phyloP scores from a whole-genome alignment of 2,797 vertebrate genomes.

The Lacerta bilineata region DNA sequence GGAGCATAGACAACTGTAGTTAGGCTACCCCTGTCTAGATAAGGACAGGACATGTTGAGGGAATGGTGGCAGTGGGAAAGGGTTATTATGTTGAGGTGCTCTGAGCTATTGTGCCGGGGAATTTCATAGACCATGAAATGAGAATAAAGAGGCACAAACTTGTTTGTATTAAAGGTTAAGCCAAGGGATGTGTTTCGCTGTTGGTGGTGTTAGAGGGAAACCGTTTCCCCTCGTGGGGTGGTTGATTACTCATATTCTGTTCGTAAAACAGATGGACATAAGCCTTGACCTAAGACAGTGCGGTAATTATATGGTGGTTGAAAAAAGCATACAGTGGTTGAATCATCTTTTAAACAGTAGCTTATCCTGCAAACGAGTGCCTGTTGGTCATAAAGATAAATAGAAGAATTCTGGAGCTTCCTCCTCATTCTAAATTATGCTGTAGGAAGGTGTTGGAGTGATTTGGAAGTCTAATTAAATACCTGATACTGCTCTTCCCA shows the following conservation, averaged over 20 bases:
- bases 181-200: too few relatives aligned
- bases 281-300: not conserved
- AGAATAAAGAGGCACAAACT: too few relatives aligned
- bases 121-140: too few relatives aligned
- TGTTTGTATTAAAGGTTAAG: too few relatives aligned
- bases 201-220: too few relatives aligned
- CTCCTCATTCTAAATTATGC: not conserved
- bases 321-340: not conserved
- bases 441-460: constrained; percentile 47
- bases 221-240: too few relatives aligned
- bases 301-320: not conserved
- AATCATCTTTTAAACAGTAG: constrained; percentile 5
- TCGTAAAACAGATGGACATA: not conserved
- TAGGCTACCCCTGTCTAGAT: too few relatives aligned
- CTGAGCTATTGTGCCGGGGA: too few relatives aligned
- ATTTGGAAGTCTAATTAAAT: constrained; percentile 63
- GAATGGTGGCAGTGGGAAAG: too few relatives aligned
- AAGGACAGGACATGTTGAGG: too few relatives aligned
- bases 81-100: too few relatives aligned
- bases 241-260: not conserved
- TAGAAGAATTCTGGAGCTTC: not conserved
- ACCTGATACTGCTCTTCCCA: constrained; percentile 57
- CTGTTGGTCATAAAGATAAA: constrained; percentile 30
- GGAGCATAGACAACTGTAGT: too few relatives aligned
- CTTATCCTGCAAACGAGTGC: not conserved